Evolutionary conservation across 2,797 vertebrate species (phyloP).

Genomic region (Antrozous pallidus): DNA sequence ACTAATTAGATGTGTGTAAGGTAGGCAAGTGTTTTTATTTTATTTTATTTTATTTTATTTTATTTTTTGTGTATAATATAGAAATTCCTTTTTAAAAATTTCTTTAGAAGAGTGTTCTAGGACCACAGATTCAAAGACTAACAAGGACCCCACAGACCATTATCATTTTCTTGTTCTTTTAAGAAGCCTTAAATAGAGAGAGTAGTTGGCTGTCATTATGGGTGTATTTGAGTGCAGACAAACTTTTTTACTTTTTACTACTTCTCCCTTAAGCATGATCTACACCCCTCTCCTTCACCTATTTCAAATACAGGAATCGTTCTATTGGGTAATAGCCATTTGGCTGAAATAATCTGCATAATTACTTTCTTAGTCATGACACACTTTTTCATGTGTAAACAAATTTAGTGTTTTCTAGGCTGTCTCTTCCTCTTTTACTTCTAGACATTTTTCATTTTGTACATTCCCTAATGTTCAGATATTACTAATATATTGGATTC

Average conservation of each 20-base stretch:
- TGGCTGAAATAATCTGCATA: background rate
- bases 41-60: no score
- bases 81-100: no score
- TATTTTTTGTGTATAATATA: no score
- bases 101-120: background rate
- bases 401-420: background rate
- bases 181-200: background rate
- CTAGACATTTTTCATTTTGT: constrained; percentile 15
- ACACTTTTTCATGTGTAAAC: background rate
- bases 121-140: background rate
- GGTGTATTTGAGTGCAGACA: background rate
- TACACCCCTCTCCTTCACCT: background rate
- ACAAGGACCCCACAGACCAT: background rate
- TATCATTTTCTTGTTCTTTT: background rate
- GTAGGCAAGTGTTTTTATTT: background rate
- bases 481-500: background rate
- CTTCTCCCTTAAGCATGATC: background rate
- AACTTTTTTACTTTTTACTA: background rate
- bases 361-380: background rate
- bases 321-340: background rate
- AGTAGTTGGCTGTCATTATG: background rate
- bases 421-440: background rate
- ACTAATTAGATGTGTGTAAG: background rate
- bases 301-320: background rate
- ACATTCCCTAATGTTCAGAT: background rate